Percentiles rank a stretch among this genome's conserved stretches.
These are phyloP conservation scores for Ciconia maguari DNA, from an alignment of 2,113 vertebrate species.

Conservation along the genomic window DNA sequence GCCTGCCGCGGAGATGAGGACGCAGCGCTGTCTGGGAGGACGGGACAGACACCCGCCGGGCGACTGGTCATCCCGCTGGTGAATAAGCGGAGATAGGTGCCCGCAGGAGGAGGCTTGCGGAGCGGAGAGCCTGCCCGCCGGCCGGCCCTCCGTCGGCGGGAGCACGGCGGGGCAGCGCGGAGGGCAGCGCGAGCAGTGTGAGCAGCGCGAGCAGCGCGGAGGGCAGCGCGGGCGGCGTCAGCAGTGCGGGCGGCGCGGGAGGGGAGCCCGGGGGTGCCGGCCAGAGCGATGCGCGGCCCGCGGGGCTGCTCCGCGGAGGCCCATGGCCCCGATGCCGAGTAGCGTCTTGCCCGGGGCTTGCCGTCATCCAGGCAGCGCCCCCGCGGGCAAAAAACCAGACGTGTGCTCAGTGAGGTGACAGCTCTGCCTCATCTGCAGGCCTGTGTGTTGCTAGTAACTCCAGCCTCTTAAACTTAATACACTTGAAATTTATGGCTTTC, in stretches of 20 bases:
- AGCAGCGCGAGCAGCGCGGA: no score
- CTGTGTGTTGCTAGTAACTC: not conserved
- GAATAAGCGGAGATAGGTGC: slow-evolving; percentile 16
- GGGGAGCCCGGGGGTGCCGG: not conserved
- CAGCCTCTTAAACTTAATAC: not conserved
- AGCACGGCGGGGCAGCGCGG: not conserved
- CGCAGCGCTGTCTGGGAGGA: slow-evolving; percentile 28
- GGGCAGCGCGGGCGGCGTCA: not conserved
- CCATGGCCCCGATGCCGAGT: not conserved
- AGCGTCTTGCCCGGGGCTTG: not conserved
- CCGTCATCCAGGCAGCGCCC: not conserved
- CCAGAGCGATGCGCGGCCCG: not conserved
- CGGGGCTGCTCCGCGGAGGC: not conserved
- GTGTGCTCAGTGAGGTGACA: not conserved
- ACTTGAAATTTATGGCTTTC: not conserved
- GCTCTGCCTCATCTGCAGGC: not conserved
- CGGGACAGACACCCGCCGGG: not conserved
- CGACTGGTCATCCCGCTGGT: slow-evolving; percentile 34
- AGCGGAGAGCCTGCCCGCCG: not conserved
- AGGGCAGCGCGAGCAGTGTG: not conserved
- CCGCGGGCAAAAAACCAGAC: not conserved
- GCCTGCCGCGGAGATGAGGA: not conserved
- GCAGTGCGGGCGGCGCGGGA: no score
- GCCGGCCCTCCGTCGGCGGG: no score
- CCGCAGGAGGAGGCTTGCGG: not conserved